Base-by-base conservation (phyloP, 2,797 vertebrate species). In the Oophaga sylvatica region DNA sequence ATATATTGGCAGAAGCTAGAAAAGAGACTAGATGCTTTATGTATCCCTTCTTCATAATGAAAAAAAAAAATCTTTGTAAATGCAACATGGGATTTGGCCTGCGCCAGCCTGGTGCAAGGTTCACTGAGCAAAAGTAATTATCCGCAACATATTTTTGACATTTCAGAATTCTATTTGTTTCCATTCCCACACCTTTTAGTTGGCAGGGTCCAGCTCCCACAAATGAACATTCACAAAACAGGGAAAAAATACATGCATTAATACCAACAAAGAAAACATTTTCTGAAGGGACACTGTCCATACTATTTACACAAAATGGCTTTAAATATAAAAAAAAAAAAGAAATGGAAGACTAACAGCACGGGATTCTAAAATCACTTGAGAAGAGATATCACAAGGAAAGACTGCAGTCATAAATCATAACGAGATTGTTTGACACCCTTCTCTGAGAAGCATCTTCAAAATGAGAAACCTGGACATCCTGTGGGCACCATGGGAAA, bases 81-180 rank as follows among this genome's bases (percentile, higher is more conserved):
- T 81, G 67, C 79, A 81, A 70, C 65, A 60, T 48, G 71, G 83
- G 65, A 81, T 88, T 87, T 70, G 31, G 65, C 45, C 68, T 29
- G 26, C 82, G 79, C 83, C 59, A 82, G 60, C 62, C 70, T 56
- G 45, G 70, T 62, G 13, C 77, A 88, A 84, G 83, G 70, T 81
- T 82, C 83, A 75, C 71, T 81, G 79, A 85, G 57, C 83, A 89
- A 89, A 89, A 85, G 87, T 82, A 89, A 89, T 89, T 89, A 86
- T 81, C 70, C 79, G 3, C 83, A 85, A 81, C 78, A 77, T 78
- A 81, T 65, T 81, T 89, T 75, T 88, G 87, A 89, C 83, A 89
- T 89, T 89, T 82, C 68, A 73, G n/a, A 85, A 85, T 77, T 85
- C 45, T 85, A 82, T 85, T 81, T 89, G 84, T 77, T 86, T 80